phyloP scores from a whole-genome alignment of 2,888 invertebrate species.

The Lordiphosa andalusiaca region DNA sequence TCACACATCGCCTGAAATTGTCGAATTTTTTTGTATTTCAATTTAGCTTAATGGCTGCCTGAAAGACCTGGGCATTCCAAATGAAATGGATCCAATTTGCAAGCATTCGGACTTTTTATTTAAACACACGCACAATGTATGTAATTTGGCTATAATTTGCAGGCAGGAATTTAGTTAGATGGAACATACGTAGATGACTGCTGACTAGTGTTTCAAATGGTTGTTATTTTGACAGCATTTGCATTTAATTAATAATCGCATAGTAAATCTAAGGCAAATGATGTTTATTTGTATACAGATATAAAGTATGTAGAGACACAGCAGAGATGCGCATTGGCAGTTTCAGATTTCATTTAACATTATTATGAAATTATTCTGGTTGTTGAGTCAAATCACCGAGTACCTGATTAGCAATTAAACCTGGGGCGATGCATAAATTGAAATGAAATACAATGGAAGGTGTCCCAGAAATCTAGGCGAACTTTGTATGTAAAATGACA shows the following conservation, averaged over 20 bases:
- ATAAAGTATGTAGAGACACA: background rate
- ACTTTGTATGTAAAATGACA: no score
- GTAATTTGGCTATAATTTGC: no score
- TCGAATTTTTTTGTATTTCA: constrained; percentile 6
- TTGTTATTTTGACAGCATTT: constrained; percentile 16
- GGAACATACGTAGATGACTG: constrained; percentile 29
- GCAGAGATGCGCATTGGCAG: background rate
- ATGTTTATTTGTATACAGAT: background rate
- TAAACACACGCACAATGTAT: no score
- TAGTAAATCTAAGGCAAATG: constrained; percentile 10
- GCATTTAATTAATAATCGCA: constrained; percentile 25
- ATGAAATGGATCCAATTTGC: constrained; percentile 19
- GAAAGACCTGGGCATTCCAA: constrained; percentile 4
- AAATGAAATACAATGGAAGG: no score
- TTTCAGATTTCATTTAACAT: no score
- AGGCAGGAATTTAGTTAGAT: background rate
- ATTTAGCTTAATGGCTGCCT: constrained; percentile 3
- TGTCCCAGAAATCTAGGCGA: no score
- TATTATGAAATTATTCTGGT: no score
- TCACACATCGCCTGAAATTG: constrained; percentile 57
- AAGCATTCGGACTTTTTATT: background rate
- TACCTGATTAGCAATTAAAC: no score
- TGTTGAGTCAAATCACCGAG: no score
- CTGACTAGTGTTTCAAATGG: constrained; percentile 7
- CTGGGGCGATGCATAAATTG: no score